Conservation (phyloP, 1,140 invertebrate species). For the Drosophila athabasca region DNA sequence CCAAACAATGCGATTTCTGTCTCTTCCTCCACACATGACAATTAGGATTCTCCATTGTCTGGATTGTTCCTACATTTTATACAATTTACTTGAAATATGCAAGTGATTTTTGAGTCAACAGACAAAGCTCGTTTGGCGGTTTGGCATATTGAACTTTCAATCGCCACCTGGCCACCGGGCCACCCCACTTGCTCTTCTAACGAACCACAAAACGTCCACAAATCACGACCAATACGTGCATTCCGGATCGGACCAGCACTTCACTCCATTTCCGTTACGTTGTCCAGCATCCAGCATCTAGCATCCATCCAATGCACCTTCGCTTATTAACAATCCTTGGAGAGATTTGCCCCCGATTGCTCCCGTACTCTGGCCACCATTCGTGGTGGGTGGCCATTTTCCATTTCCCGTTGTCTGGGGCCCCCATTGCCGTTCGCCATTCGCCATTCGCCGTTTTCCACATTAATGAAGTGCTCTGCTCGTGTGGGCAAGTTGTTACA, state of each 20-base stretch:
- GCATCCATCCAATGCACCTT: conserved; percentile 42
- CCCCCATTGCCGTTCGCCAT: conserved; percentile 43
- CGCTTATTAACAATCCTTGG: conserved; percentile 74
- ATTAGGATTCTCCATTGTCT: not conserved
- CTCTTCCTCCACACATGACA: not conserved
- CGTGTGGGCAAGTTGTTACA: conserved; percentile 55
- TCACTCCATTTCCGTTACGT: not conserved
- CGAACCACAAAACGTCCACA: conserved; percentile 67
- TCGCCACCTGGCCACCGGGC: conserved; percentile 17
- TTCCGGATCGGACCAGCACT: not conserved
- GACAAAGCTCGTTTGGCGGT: conserved; percentile 29
- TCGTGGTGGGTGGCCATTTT: conserved; percentile 7
- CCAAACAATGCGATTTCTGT: not conserved
- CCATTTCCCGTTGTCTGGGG: conserved; percentile 37
- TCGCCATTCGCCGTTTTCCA: conserved; percentile 38
- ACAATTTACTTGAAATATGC: conserved; percentile 24
- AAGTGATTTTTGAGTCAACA: conserved; percentile 63
- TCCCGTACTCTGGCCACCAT: conserved; percentile 18
- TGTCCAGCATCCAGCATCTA: conserved; percentile 5
- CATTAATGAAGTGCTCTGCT: conserved; percentile 79
- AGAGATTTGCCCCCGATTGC: conserved; percentile 38
- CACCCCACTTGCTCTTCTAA: conserved; percentile 38
- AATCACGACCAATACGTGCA: conserved; percentile 70
- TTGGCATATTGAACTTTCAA: conserved; percentile 71
- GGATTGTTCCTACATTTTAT: not conserved